Conservation (phyloP, 2,797 vertebrate species). For the Myotis myotis region DNA sequence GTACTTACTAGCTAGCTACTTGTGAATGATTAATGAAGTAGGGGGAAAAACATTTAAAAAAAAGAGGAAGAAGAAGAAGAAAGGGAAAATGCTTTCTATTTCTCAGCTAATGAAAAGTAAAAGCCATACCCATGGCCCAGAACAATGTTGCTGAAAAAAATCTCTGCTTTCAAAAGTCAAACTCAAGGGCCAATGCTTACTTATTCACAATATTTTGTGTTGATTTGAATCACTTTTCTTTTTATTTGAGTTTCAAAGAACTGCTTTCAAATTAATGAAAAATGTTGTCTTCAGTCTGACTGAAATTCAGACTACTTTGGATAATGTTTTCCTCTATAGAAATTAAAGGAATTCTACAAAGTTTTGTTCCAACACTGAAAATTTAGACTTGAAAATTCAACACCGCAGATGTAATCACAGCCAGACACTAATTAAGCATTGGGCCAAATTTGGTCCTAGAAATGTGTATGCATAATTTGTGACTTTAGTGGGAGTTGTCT, state of each 20-base stretch:
- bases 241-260: slow-evolving; percentile 31
- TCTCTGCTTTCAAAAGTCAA: slow-evolving; percentile 11
- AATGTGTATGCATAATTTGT: slow-evolving; percentile 43
- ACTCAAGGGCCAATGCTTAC: slow-evolving; percentile 28
- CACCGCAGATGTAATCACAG: slow-evolving; percentile 75
- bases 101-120: slow-evolving; percentile 12
- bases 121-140: not conserved
- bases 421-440: slow-evolving; percentile 69
- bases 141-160: slow-evolving; percentile 3
- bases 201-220: slow-evolving; percentile 61
- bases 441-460: slow-evolving; percentile 56
- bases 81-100: not conserved
- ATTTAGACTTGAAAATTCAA: slow-evolving; percentile 68
- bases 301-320: slow-evolving; percentile 30
- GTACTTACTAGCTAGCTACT: slow-evolving; percentile 8
- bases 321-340: slow-evolving; percentile 48
- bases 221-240: slow-evolving; percentile 50
- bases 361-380: slow-evolving; percentile 56
- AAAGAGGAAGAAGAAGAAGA: not conserved
- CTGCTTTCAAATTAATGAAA: slow-evolving; percentile 48
- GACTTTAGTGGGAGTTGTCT: slow-evolving; percentile 41
- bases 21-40: slow-evolving; percentile 60
- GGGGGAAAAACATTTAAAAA: not conserved
- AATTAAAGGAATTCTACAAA: slow-evolving; percentile 62
- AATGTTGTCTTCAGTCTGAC: slow-evolving; percentile 12